Percentiles rank a stretch among this genome's conserved stretches.
Evolutionary conservation across 2,797 vertebrate species (phyloP).

Genomic region (Crenuchus spilurus): DNA sequence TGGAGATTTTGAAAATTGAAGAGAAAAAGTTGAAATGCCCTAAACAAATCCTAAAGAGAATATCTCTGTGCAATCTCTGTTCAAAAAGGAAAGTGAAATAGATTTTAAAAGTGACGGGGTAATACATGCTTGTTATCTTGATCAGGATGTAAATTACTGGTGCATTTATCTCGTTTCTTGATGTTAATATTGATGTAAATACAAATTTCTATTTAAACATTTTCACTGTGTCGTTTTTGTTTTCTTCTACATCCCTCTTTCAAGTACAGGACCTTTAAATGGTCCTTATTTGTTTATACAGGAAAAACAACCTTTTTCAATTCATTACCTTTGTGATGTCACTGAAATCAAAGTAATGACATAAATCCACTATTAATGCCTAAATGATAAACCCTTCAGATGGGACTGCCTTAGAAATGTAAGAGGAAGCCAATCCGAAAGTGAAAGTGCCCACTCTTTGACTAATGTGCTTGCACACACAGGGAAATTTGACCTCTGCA

Average conservation of each 20-base stretch:
- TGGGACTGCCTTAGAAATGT: no score
- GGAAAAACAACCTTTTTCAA: no score
- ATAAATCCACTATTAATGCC: no score
- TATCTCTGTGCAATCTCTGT: constrained; percentile 60
- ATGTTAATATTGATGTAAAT: constrained; percentile 97
- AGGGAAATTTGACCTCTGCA: no score
- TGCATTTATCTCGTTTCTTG: constrained; percentile 80
- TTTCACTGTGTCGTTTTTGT: neutral
- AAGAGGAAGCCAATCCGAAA: no score
- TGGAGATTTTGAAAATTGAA: neutral
- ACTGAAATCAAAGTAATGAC: no score
- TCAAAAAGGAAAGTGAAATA: constrained; percentile 2
- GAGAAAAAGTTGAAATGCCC: neutral
- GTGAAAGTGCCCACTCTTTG: no score
- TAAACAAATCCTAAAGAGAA: neutral
- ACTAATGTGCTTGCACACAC: no score
- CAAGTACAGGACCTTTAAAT: no score
- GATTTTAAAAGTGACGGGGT: constrained; percentile 51
- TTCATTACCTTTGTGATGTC: no score
- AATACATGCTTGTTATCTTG: constrained; percentile 68
- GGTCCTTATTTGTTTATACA: no score
- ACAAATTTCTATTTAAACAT: constrained; percentile 95
- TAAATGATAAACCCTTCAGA: no score
- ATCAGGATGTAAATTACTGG: constrained; percentile 85
- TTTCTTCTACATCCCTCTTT: neutral